Percentiles rank a stretch among this genome's conserved stretches.
phyloP scores from a whole-genome alignment of 2,888 invertebrate genomes.

The Drosophila meridionalis region DNA sequence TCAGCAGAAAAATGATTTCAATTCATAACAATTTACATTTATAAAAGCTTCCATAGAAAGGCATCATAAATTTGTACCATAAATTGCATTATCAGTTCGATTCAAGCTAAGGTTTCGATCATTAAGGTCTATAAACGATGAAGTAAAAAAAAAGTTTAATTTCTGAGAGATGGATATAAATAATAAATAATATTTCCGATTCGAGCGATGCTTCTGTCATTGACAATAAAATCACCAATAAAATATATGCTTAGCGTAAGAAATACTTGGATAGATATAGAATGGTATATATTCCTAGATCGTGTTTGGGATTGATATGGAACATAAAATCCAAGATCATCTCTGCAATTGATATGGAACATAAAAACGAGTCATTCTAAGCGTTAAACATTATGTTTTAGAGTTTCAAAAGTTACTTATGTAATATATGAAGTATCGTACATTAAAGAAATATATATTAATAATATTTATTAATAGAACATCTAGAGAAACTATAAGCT shows the following conservation, averaged over 20 bases:
- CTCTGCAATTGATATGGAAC: no score
- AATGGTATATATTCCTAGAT: no score
- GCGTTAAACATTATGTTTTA: neutral
- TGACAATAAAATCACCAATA: no score
- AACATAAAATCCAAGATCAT: no score
- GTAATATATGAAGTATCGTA: neutral
- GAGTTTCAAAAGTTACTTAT: neutral
- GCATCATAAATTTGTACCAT: neutral
- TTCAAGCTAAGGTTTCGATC: neutral
- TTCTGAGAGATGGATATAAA: neutral
- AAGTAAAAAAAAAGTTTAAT: neutral
- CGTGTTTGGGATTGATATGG: no score
- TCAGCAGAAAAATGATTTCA: neutral
- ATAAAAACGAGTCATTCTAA: no score
- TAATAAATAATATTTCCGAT: no score
- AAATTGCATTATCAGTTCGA: neutral
- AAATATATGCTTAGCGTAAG: no score
- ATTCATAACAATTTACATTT: neutral
- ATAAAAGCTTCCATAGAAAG: neutral
- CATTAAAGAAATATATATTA: neutral
- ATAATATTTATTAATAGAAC: no score
- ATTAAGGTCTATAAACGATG: neutral
- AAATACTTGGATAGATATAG: no score
- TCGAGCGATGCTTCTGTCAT: no score
- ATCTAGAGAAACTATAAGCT: no score